A percentile compares a stretch with the other conserved stretches of the same genome.
These are phyloP conservation scores for Trichogramma dendrolimi DNA, from an alignment of 2,888 invertebrate genomes.

Conservation along the genomic window DNA sequence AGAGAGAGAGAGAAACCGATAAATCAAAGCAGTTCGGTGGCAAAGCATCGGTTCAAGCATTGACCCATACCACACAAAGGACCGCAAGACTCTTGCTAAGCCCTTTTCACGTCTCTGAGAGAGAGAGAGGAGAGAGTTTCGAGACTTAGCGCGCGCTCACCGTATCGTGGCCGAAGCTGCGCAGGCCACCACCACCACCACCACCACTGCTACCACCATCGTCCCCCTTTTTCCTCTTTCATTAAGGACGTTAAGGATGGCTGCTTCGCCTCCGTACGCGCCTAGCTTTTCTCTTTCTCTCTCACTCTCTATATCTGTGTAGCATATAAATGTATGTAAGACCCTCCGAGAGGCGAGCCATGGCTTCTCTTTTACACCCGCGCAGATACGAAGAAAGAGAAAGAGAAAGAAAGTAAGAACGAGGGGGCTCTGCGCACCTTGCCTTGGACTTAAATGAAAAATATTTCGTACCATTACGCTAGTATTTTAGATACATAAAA, in stretches of 20 bases:
- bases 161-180: slow-evolving; percentile 36
- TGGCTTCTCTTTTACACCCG: too few species aligned
- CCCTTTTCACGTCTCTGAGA: slow-evolving; percentile 12
- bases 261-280: slow-evolving; percentile 27
- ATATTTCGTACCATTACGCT: background rate
- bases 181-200: slow-evolving; percentile 34
- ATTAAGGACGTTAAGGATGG: slow-evolving; percentile 43
- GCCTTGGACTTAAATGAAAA: slow-evolving; percentile 1
- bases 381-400: background rate
- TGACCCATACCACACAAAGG: background rate
- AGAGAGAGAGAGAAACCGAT: too few species aligned
- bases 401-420: background rate
- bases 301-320: too few species aligned
- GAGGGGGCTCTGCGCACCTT: background rate
- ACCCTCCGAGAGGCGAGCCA: background rate
- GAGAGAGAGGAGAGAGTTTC: slow-evolving; percentile 22
- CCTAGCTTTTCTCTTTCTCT: too few species aligned
- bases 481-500: too few species aligned
- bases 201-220: too few species aligned
- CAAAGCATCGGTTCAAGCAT: too few species aligned
- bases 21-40: too few species aligned
- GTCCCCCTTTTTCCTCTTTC: slow-evolving; percentile 33
- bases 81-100: slow-evolving; percentile 16
- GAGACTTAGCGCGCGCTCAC: slow-evolving; percentile 26
- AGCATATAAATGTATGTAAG: background rate